Evolutionary conservation across 1,140 invertebrate genomes (phyloP).

Genomic region (Galleria mellonella): DNA sequence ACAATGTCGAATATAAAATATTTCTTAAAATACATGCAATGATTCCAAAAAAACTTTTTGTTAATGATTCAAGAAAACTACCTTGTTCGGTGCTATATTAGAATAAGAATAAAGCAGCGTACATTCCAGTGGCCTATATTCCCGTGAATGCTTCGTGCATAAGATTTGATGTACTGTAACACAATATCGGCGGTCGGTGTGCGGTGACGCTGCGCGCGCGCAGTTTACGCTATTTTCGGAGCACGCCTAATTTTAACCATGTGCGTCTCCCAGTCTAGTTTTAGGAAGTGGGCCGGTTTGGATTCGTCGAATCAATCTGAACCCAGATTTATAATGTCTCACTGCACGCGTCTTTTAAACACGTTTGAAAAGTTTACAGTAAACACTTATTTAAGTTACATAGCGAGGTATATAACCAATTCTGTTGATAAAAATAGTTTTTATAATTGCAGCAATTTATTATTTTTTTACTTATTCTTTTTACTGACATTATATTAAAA

Average conservation of each 20-base stretch:
- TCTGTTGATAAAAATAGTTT: too few relatives aligned
- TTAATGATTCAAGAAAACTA: too few relatives aligned
- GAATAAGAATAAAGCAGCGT: not conserved
- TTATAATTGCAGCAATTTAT: too few relatives aligned
- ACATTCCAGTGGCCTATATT: not conserved
- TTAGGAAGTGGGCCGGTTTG: slow-evolving; percentile 67
- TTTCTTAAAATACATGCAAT: too few relatives aligned
- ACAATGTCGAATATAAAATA: too few relatives aligned
- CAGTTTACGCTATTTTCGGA: slow-evolving; percentile 69
- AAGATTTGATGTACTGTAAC: slow-evolving; percentile 42
- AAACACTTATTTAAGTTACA: too few relatives aligned
- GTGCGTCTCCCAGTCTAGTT: slow-evolving; percentile 68
- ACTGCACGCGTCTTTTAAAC: not conserved
- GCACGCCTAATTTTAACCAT: slow-evolving; percentile 71
- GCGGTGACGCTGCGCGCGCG: slow-evolving; percentile 48
- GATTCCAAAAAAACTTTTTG: too few relatives aligned
- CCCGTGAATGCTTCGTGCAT: not conserved
- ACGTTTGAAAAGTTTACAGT: too few relatives aligned
- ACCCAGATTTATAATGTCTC: too few relatives aligned
- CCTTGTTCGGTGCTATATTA: not conserved
- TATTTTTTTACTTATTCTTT: too few relatives aligned
- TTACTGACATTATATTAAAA: too few relatives aligned
- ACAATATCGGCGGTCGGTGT: slow-evolving; percentile 57
- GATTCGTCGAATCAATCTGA: slow-evolving; percentile 50
- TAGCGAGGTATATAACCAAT: too few relatives aligned